Conservation (phyloP, 1,140 invertebrate genomes). For the Drosophila funebris region DNA sequence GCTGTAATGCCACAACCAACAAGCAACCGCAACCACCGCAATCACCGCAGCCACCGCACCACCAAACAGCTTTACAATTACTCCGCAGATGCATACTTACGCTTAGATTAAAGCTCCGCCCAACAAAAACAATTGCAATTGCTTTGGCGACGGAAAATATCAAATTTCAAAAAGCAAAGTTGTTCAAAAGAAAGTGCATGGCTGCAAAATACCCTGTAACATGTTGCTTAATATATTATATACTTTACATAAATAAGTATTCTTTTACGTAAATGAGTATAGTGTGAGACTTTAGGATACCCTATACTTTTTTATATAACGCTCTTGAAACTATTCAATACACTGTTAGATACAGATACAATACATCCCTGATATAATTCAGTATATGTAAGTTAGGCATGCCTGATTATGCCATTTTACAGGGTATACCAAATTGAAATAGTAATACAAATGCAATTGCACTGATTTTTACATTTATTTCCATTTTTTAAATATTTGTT, state of each 20-base stretch:
- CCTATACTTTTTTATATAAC: too few species aligned
- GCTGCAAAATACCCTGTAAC: not conserved
- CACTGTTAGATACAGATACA: too few species aligned
- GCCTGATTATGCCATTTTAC: not conserved
- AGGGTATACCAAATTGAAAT: conserved; percentile 11
- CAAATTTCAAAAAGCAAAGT: not conserved
- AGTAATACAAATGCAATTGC: conserved; percentile 18
- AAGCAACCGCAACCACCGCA: not conserved
- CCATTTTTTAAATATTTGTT: conserved; percentile 1
- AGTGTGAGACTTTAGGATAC: too few species aligned
- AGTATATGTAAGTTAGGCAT: not conserved
- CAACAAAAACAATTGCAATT: conserved; percentile 46
- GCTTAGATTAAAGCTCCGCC: conserved; percentile 36
- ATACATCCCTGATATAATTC: too few species aligned
- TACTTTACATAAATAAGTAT: too few species aligned
- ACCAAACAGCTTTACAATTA: not conserved
- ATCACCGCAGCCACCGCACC: not conserved
- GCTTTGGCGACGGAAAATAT: conserved; percentile 35
- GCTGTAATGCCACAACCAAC: not conserved
- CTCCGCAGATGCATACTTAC: conserved; percentile 11
- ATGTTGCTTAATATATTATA: not conserved
- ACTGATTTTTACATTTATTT: conserved; percentile 27
- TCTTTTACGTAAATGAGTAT: too few species aligned
- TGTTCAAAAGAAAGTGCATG: not conserved
- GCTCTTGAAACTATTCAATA: too few species aligned